A percentile compares a stretch with the other conserved stretches of the same genome.
Evolutionary conservation across 2,797 vertebrate genomes (phyloP).

Genomic region (Megalops cyprinoides): DNA sequence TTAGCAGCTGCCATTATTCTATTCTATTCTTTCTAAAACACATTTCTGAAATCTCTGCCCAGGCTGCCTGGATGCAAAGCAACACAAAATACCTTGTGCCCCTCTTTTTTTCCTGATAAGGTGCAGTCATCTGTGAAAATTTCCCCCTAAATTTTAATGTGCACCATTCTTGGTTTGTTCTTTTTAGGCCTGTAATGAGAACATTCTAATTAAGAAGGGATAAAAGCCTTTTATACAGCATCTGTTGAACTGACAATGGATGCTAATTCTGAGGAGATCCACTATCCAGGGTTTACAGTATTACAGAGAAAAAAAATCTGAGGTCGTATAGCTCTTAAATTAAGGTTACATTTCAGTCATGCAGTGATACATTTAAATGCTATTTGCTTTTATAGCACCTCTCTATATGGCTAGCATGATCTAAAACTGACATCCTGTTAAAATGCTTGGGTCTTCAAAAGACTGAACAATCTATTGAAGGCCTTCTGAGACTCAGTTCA

Average conservation of each 20-base stretch:
- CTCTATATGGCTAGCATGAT: not conserved
- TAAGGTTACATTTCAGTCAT: not conserved
- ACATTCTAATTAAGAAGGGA: not conserved
- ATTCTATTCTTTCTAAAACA: slow-evolving; percentile 52
- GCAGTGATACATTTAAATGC: not conserved
- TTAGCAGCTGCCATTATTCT: slow-evolving; percentile 57
- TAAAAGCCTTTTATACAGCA: not conserved
- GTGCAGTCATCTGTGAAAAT: slow-evolving; percentile 20
- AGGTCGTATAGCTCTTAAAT: not conserved
- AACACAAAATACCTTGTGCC: slow-evolving; percentile 25
- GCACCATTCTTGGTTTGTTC: not conserved
- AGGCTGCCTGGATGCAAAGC: slow-evolving; percentile 27
- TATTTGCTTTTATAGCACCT: not conserved
- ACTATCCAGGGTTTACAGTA: not conserved
- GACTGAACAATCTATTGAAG: not conserved
- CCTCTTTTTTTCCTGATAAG: slow-evolving; percentile 22
- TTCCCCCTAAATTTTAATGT: slow-evolving; percentile 1
- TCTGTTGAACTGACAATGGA: not conserved
- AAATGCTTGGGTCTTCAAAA: not conserved
- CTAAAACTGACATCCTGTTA: not conserved
- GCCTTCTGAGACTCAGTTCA: not conserved
- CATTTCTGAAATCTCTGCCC: slow-evolving; percentile 50
- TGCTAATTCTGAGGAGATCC: not conserved
- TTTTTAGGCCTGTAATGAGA: not conserved
- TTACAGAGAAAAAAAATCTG: not conserved